Conservation (phyloP, 2,797 vertebrate species). For the Darevskia nairensis region DNA sequence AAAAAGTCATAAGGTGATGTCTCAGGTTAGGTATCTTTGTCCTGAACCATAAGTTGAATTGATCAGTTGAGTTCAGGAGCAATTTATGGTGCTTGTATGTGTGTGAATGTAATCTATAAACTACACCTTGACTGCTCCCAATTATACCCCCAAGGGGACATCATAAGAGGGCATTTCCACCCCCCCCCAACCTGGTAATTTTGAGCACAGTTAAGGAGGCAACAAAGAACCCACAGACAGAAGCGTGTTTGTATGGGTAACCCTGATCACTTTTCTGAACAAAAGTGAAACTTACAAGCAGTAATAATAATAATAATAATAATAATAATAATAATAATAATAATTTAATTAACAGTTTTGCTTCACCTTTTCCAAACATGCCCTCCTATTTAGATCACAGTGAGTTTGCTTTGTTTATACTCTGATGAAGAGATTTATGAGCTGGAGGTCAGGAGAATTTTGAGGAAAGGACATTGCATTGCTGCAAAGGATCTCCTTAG, state of each 20-base stretch:
- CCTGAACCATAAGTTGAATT: too few relatives aligned
- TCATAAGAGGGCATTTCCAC: background rate
- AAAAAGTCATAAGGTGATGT: too few relatives aligned
- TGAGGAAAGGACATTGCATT: conserved; percentile 11
- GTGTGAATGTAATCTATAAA: background rate
- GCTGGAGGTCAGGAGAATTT: background rate
- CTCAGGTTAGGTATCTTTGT: too few relatives aligned
- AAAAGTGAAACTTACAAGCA: background rate
- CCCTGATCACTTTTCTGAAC: background rate
- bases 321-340: background rate
- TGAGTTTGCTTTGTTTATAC: background rate
- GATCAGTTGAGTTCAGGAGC: too few relatives aligned
- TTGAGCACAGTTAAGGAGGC: background rate
- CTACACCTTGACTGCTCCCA: background rate
- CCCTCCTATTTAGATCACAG: background rate
- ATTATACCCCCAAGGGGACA: background rate
- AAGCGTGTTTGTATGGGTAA: background rate
- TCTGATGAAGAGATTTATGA: conserved; percentile 13
- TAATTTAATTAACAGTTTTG: background rate
- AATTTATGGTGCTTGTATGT: too few relatives aligned
- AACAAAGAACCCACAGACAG: background rate
- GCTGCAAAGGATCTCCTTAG: conserved; percentile 7
- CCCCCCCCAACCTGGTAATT: too few relatives aligned
- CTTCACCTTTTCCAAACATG: background rate
- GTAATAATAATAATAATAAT: too few relatives aligned